A percentile compares a stretch with the other conserved stretches of the same genome.
These are phyloP conservation scores for Cecidostiba fungosa DNA, from an alignment of 2,888 invertebrate species.

Conservation along the genomic window DNA sequence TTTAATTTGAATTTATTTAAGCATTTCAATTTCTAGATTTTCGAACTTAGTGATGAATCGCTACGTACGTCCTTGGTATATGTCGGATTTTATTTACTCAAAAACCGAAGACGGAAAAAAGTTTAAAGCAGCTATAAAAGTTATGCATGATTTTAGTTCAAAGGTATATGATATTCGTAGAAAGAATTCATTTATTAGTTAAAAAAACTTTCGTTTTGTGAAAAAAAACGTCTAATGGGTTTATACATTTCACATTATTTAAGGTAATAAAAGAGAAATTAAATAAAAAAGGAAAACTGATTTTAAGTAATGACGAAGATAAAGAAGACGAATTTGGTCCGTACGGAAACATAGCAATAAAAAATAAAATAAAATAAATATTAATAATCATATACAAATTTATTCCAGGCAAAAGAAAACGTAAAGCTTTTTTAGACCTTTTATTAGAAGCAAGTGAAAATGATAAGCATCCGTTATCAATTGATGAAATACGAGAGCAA, in stretches of 20 bases:
- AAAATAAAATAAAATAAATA: not conserved
- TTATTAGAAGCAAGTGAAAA: constrained; percentile 83
- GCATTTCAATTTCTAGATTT: not conserved
- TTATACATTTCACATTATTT: not conserved
- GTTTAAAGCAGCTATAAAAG: constrained; percentile 63
- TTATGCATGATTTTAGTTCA: constrained; percentile 67
- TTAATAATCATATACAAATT: not conserved
- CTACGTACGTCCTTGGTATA: constrained; percentile 67
- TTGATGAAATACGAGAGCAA: constrained; percentile 85
- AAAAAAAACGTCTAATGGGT: too few relatives aligned
- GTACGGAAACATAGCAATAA: not conserved
- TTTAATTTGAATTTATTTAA: not conserved
- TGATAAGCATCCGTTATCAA: constrained; percentile 83
- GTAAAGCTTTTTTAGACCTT: constrained; percentile 86
- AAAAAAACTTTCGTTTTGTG: not conserved
- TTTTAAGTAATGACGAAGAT: not conserved
- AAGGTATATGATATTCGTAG: constrained; percentile 55
- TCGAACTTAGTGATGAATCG: not conserved
- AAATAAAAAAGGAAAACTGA: not conserved
- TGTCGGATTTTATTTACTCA: constrained; percentile 67
- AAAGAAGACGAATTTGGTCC: constrained; percentile 33
- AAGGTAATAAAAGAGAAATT: constrained; percentile 30
- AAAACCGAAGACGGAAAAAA: constrained; percentile 66
- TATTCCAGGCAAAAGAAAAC: constrained; percentile 82
- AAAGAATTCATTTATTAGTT: not conserved